Conservation (phyloP, 2,113 vertebrate species). For the Mugil cephalus region DNA sequence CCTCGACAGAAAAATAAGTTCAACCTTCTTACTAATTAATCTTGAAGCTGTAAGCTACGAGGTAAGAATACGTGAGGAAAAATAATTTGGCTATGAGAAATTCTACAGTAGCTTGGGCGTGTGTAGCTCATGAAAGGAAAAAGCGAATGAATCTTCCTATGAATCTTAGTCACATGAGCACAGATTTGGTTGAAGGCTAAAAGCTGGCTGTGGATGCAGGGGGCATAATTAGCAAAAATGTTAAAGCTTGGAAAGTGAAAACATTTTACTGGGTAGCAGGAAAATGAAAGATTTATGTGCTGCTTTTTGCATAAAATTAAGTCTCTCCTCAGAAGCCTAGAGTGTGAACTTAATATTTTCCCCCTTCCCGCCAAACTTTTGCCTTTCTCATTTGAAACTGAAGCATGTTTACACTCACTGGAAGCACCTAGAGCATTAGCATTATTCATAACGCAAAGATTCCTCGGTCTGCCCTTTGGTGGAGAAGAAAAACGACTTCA, state of each 20-base stretch:
- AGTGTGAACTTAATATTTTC: slow-evolving; percentile 39
- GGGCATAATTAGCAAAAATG: slow-evolving; percentile 67
- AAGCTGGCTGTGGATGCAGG: slow-evolving; percentile 17
- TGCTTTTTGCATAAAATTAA: slow-evolving; percentile 72
- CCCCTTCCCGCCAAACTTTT: slow-evolving; percentile 35
- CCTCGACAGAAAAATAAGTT: slow-evolving; percentile 4
- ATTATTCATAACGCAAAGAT: slow-evolving; percentile 75
- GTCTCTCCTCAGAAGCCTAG: slow-evolving; percentile 23
- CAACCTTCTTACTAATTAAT: neutral
- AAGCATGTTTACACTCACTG: slow-evolving; percentile 70
- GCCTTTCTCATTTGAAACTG: slow-evolving; percentile 55
- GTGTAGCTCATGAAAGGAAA: neutral
- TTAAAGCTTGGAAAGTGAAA: slow-evolving; percentile 64
- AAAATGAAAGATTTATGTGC: slow-evolving; percentile 73
- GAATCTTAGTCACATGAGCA: slow-evolving; percentile 29
- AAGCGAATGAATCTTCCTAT: slow-evolving; percentile 8
- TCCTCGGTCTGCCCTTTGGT: slow-evolving; percentile 52
- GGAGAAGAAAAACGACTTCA: slow-evolving; percentile 58
- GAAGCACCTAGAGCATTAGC: slow-evolving; percentile 67
- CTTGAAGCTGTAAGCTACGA: neutral
- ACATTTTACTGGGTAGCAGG: slow-evolving; percentile 51
- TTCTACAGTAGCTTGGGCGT: no score
- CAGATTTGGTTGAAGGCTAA: slow-evolving; percentile 49
- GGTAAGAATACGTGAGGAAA: neutral
- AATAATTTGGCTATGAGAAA: neutral